Base-by-base conservation (phyloP, 2,888 invertebrate genomes). In the Tetranychus piercei region DNA sequence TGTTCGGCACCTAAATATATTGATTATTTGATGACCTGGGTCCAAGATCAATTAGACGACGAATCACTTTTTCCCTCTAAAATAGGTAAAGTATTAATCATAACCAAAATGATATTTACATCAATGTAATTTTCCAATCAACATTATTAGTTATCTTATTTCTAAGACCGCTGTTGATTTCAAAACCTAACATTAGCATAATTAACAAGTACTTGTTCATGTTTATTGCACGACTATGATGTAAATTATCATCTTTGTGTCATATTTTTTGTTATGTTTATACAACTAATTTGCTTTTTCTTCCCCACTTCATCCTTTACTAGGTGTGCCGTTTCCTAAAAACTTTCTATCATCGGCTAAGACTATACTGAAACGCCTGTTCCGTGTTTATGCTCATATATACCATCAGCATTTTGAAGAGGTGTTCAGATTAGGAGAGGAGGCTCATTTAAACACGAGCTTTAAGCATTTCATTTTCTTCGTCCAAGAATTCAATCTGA, bases 391-490 rank as follows among this genome's bases (percentile, higher is more conserved):
- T 84, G 99, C 99, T 74, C 99, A 99, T 85, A 95, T 99, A 82
- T 99, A 99, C 85, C 96, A 99, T 85, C 95, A 96, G 83, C 99
- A 99, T 86, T 97, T 99, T 84, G 89, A 91, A 75, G 92, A 96
- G 86, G 95, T 99, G 78, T 94, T 97, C 75, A 92, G 94, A 83
- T 87, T 99, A 76, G 94, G 94, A 74, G 97, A 99, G 84, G 97
- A 97, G 84, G 96, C 97, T 74, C 99, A 99, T 84, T 88, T 99
- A 80, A 99, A 99, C 85, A 99, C 99, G 77, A 95, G 95, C 80
- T 99, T 99, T 86, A 99, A 99, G 83, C 99, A 99, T 86, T 99
- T 99, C 84, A 96, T 99, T 82, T 96, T 94, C 85, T 94, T 94
- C 82, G 93, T 94, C 77, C 87, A 96, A 89, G 97, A 99, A 85